Percentiles rank a stretch among this genome's conserved stretches.
These are phyloP conservation scores for Eupithecia inturbata DNA, from an alignment of 2,888 invertebrate genomes.

Conservation along the genomic window DNA sequence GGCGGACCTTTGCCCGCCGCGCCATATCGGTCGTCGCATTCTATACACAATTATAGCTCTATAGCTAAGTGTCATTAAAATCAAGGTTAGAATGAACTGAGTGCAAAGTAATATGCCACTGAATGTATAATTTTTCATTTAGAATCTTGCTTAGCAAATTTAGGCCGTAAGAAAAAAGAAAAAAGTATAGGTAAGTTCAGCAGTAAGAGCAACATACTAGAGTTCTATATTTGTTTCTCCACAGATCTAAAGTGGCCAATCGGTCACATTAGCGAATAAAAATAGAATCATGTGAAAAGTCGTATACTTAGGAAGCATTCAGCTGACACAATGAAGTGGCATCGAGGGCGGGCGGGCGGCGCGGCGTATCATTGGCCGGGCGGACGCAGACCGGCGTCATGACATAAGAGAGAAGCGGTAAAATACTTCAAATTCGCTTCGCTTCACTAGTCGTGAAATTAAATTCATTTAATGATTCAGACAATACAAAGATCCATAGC, in stretches of 20 bases:
- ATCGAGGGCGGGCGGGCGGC: slow-evolving; percentile 58
- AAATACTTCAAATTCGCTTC: neutral
- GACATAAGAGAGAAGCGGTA: slow-evolving; percentile 42
- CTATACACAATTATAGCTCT: neutral
- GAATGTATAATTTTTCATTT: neutral
- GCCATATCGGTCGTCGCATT: neutral
- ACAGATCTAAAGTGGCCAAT: slow-evolving; percentile 1
- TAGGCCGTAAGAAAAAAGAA: neutral
- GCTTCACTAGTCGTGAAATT: too few relatives aligned
- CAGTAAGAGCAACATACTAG: neutral
- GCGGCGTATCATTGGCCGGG: slow-evolving; percentile 52
- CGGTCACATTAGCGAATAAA: slow-evolving; percentile 26
- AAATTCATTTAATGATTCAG: too few relatives aligned
- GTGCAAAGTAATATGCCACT: neutral
- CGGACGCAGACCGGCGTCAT: slow-evolving; percentile 39
- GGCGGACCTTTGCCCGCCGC: too few relatives aligned
- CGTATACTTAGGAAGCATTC: slow-evolving; percentile 56
- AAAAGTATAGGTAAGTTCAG: neutral
- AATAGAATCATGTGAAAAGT: slow-evolving; percentile 45
- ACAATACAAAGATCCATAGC: too few relatives aligned
- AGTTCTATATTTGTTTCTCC: neutral
- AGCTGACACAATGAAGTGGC: slow-evolving; percentile 77
- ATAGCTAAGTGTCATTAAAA: neutral
- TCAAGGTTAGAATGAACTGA: neutral
- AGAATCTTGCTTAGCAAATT: neutral